Evolutionary conservation across 2,888 invertebrate species (phyloP).

Genomic region (Epirrita christyi): DNA sequence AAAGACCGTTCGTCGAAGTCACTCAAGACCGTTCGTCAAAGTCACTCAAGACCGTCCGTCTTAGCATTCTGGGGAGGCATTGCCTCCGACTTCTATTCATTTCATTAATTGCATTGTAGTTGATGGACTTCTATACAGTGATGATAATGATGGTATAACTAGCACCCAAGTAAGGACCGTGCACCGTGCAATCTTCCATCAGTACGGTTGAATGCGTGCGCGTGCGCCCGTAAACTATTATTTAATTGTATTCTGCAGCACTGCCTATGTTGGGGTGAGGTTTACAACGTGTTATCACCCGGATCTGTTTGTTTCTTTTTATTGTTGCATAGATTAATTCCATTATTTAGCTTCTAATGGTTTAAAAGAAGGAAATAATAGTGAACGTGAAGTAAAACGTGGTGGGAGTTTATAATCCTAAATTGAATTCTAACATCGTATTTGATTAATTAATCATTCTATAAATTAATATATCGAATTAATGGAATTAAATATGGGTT

Average conservation of each 20-base stretch:
- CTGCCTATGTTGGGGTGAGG: constrained; percentile 16
- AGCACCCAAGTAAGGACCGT: not conserved
- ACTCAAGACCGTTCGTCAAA: no score
- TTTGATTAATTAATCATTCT: no score
- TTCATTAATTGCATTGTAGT: no score
- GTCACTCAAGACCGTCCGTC: no score
- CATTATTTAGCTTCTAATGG: constrained; percentile 3
- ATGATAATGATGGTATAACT: not conserved
- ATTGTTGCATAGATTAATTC: constrained; percentile 20
- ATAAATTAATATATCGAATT: no score
- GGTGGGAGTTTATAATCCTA: no score
- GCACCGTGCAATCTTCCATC: constrained; percentile 16
- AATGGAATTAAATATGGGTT: no score
- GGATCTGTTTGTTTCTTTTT: constrained; percentile 19
- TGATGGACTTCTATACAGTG: no score
- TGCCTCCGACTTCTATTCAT: no score
- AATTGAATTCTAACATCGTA: no score
- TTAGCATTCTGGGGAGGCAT: no score
- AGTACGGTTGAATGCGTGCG: constrained; percentile 22
- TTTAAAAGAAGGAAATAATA: constrained; percentile 4
- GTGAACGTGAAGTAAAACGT: not conserved
- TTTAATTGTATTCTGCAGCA: constrained; percentile 1
- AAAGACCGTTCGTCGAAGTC: no score
- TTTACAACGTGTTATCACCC: constrained; percentile 18
- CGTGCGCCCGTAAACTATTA: constrained; percentile 12